Percentiles rank a stretch among this genome's conserved stretches.
These are phyloP conservation scores for Eriosoma lanigerum DNA, from an alignment of 1,140 invertebrate genomes.

Conservation along the genomic window DNA sequence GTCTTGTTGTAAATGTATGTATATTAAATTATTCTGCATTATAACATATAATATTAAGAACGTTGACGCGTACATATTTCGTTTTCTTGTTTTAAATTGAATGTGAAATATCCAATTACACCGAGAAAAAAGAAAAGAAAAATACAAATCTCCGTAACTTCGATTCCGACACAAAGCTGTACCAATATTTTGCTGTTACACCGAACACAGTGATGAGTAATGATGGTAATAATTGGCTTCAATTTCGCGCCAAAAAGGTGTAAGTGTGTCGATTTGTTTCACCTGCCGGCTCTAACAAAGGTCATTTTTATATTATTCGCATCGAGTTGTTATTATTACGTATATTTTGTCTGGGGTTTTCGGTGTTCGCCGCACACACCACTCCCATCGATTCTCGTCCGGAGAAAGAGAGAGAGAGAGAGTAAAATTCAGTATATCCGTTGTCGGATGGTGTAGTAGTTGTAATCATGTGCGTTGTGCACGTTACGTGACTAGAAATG, in stretches of 20 bases:
- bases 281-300: neutral
- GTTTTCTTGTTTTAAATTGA: neutral
- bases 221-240: constrained; percentile 36
- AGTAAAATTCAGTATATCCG: neutral
- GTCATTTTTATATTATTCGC: constrained; percentile 1
- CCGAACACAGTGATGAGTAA: constrained; percentile 25
- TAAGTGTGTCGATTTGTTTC: constrained; percentile 37
- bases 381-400: neutral
- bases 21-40: neutral
- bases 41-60: neutral
- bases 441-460: neutral
- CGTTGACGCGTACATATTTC: constrained; percentile 4
- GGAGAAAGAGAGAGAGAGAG: too few species aligned
- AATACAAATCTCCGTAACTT: neutral
- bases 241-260: neutral
- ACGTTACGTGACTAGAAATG: constrained; percentile 33
- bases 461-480: constrained; percentile 15
- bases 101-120: constrained; percentile 35
- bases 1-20: neutral
- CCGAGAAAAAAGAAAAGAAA: neutral
- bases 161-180: neutral
- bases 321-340: constrained; percentile 21
- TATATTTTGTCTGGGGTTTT: neutral
- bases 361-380: neutral
- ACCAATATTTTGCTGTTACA: neutral